Base-by-base conservation (phyloP, 1,140 invertebrate species). In the Arctopsyche grandis region DNA sequence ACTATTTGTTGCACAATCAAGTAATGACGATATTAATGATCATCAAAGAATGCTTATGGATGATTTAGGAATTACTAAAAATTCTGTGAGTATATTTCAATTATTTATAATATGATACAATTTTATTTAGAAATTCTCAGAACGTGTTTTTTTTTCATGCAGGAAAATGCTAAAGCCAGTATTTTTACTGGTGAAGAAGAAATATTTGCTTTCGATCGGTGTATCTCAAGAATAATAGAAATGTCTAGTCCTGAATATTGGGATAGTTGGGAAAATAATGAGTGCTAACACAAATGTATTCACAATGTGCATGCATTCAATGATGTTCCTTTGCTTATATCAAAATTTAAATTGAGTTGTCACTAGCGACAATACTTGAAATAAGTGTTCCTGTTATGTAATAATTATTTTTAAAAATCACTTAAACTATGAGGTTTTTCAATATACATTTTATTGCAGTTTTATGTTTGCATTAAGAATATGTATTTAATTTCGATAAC, bases 151-250 rank as follows among this genome's bases (percentile, higher is more conserved):
- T 46, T 82, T 74, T 29, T 75, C 52, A 87, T 86, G 38, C 83
- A 93, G 90, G 91, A 92, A 77, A 88, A 92, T 84, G 88, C 91
- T 46, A 89, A 90, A 79, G 92, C 95, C 5, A 97, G 93, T 86
- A 93, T 98, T 80, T 98, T 98, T 84, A 98, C 95, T 46, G 97
- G 96, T 0, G 95, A 97, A 84, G 97, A 99, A 87, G 97, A 99
- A 88, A 86, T 97, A 29, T 99, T 99, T 90, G 97, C 97, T 29
- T 98, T 96, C 87, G 95, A 97, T 83, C 89, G 97, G 74, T 98
- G 97, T 9, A 85, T 98, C 14, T 98, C 97, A 0, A 88, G 97
- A 63, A 88, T 99, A 19, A 91, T 91, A 16, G 96, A 98, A 89
- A 99, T 99, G 96, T 95, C 97, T 87, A 95, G 93, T 4, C 88